phyloP scores from a whole-genome alignment of 2,888 invertebrate genomes.

The Steinernema scapterisci region DNA sequence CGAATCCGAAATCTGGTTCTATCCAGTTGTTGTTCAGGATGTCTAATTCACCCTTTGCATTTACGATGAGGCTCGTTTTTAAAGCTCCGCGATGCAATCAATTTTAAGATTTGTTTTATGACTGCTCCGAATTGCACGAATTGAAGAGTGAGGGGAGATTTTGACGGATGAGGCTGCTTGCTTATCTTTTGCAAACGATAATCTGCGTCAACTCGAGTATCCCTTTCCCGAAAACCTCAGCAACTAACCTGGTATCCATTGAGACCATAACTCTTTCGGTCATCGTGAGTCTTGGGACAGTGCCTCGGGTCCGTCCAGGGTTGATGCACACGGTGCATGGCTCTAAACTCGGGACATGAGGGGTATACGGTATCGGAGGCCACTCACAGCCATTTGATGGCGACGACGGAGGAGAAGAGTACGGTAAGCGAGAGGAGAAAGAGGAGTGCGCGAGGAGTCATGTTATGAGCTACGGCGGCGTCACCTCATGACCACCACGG shows the following conservation, averaged over 20 bases:
- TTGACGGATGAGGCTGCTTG: too few species aligned
- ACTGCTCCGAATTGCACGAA: too few species aligned
- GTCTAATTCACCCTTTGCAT: too few species aligned
- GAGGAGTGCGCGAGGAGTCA: slow-evolving; percentile 28
- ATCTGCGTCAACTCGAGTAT: too few species aligned
- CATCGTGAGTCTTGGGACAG: slow-evolving; percentile 44
- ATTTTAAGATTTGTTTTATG: too few species aligned
- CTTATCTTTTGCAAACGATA: too few species aligned
- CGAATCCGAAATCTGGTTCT: too few species aligned
- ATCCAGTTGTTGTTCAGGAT: too few species aligned
- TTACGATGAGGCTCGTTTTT: too few species aligned
- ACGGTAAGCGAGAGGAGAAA: slow-evolving; percentile 15
- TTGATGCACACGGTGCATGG: slow-evolving; percentile 38
- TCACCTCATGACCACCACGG: slow-evolving; percentile 25
- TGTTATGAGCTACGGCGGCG: slow-evolving; percentile 6
- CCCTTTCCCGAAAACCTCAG: too few species aligned
- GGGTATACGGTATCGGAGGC: not conserved
- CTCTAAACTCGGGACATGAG: slow-evolving; percentile 30
- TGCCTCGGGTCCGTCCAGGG: slow-evolving; percentile 44
- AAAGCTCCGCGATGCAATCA: too few species aligned
- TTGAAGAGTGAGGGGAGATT: too few species aligned
- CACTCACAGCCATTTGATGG: slow-evolving; percentile 47
- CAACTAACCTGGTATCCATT: slow-evolving; percentile 44
- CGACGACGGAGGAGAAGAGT: slow-evolving; percentile 28
- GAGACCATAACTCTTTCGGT: slow-evolving; percentile 45